Evolutionary conservation across 1,140 invertebrate genomes (phyloP).

Genomic region (Heliconius eleuchia): DNA sequence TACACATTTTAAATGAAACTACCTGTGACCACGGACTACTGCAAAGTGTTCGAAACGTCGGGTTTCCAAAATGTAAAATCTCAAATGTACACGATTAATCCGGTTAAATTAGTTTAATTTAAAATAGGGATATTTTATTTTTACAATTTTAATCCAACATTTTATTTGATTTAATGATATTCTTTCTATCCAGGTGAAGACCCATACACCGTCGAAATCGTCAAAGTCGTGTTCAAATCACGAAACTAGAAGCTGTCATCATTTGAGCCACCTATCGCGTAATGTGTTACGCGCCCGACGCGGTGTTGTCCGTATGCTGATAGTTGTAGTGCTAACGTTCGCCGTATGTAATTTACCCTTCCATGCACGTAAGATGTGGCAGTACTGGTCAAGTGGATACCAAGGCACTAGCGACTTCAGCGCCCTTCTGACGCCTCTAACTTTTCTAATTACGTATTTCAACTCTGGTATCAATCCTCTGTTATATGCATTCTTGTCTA

Average conservation of each 20-base stretch:
- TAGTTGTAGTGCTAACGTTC: conserved; percentile 91
- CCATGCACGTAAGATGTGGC: conserved; percentile 91
- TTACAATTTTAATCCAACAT: neutral
- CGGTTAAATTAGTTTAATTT: too few species aligned
- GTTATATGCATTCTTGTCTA: conserved; percentile 91
- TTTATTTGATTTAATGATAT: neutral
- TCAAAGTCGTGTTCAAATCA: conserved; percentile 49
- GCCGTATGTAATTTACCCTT: conserved; percentile 92
- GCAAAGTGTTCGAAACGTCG: too few species aligned
- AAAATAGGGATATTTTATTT: too few species aligned
- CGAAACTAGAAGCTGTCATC: conserved; percentile 69
- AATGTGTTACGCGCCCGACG: conserved; percentile 86
- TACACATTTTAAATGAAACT: too few species aligned
- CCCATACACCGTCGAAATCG: conserved; percentile 35
- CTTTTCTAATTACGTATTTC: conserved; percentile 91
- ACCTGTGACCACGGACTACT: too few species aligned
- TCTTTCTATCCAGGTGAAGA: conserved; percentile 51
- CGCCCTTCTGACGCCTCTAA: conserved; percentile 89
- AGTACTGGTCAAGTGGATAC: conserved; percentile 85
- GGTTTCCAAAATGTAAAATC: too few species aligned
- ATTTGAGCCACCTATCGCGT: conserved; percentile 84
- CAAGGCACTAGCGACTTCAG: conserved; percentile 85
- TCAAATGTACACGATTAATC: too few species aligned
- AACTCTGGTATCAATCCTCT: conserved; percentile 93
- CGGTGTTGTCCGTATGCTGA: conserved; percentile 89